Conservation (phyloP, 1,140 invertebrate species). For the Listronotus oregonensis region DNA sequence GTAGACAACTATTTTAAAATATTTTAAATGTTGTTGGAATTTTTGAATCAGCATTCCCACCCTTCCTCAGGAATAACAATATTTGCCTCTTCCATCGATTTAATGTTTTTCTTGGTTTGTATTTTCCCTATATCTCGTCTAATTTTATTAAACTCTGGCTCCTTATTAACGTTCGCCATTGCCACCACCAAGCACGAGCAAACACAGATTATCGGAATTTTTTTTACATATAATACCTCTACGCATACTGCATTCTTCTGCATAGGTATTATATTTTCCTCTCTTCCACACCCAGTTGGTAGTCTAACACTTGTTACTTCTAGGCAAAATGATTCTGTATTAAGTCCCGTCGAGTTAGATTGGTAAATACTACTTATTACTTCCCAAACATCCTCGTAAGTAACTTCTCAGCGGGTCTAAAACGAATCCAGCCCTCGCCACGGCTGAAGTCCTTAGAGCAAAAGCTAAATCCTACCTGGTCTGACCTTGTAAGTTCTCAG, state of each 20-base stretch:
- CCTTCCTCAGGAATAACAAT: slow-evolving; percentile 14
- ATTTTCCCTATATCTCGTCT: slow-evolving; percentile 7
- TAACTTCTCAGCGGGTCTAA: neutral
- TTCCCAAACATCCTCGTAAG: slow-evolving; percentile 9
- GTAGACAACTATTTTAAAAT: slow-evolving; percentile 10
- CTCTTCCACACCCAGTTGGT: neutral
- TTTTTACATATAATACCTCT: neutral
- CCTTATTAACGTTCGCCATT: slow-evolving; percentile 1
- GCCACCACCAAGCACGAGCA: slow-evolving; percentile 4
- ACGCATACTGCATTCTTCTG: neutral
- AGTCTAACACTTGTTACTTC: neutral
- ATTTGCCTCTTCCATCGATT: neutral
- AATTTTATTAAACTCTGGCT: slow-evolving; percentile 2
- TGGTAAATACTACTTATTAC: slow-evolving; percentile 7
- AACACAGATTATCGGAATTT: slow-evolving; percentile 12
- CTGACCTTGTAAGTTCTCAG: neutral
- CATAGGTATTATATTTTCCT: neutral
- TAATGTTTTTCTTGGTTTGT: neutral
- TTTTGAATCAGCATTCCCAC: slow-evolving; percentile 13
- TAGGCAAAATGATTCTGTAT: neutral
- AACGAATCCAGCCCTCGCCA: slow-evolving; percentile 7
- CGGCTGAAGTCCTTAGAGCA: slow-evolving; percentile 8
- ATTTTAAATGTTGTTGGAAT: slow-evolving; percentile 10
- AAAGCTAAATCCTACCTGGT: slow-evolving; percentile 9
- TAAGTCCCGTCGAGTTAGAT: slow-evolving; percentile 1